phyloP scores from a whole-genome alignment of 2,113 vertebrate species.

The Periophthalmodon schlosseri region DNA sequence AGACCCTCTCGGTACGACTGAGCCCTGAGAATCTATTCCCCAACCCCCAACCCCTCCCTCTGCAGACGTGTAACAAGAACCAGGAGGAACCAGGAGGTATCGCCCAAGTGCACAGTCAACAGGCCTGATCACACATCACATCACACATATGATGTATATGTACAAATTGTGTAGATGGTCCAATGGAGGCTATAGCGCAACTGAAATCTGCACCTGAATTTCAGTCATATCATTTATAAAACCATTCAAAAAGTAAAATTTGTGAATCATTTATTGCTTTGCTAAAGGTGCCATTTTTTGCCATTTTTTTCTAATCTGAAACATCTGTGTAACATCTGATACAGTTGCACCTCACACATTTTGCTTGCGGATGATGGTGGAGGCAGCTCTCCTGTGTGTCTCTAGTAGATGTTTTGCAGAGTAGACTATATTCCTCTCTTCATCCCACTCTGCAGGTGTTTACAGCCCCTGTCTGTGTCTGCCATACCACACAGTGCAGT shows the following conservation, averaged over 20 bases:
- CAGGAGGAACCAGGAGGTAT: slow-evolving; percentile 62
- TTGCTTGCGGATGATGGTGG: background rate
- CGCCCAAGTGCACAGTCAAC: slow-evolving; percentile 36
- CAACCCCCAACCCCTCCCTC: slow-evolving; percentile 30
- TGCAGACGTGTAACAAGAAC: slow-evolving; percentile 53
- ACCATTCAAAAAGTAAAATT: too few relatives aligned
- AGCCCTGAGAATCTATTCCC: slow-evolving; percentile 43
- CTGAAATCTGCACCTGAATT: too few relatives aligned
- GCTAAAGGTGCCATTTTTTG: too few relatives aligned
- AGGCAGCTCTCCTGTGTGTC: background rate
- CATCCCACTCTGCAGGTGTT: background rate
- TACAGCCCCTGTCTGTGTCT: background rate
- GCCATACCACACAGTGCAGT: background rate
- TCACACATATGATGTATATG: background rate
- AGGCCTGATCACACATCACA: background rate
- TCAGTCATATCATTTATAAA: too few relatives aligned
- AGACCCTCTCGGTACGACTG: slow-evolving; percentile 26
- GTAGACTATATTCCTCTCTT: background rate
- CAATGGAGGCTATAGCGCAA: background rate
- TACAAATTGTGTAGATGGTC: background rate
- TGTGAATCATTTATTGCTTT: too few relatives aligned
- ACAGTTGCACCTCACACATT: background rate
- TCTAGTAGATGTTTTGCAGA: background rate
- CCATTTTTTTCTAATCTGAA: too few relatives aligned
- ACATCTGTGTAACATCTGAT: too few relatives aligned